Conservation (phyloP, 2,888 invertebrate genomes). For the Scaptomyza cyrtandrae region DNA sequence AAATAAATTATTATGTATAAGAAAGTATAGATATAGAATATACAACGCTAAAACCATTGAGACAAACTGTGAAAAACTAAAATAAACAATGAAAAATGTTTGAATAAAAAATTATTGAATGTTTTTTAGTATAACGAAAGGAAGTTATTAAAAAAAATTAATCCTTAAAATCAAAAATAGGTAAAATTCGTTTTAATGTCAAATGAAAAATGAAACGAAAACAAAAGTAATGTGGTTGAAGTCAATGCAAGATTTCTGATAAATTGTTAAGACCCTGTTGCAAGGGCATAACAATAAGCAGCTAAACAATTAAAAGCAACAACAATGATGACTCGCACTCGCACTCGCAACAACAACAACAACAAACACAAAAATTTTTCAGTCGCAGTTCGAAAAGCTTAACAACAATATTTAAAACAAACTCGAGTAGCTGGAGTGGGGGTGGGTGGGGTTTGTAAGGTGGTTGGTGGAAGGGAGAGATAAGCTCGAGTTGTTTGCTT, state of each 20-base stretch:
- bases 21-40: background rate
- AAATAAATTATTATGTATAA: background rate
- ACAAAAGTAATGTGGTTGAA: background rate
- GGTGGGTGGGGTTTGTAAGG: background rate
- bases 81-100: background rate
- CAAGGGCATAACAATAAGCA: conserved; percentile 30
- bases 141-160: no score
- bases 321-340: conserved; percentile 64
- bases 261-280: background rate
- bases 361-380: conserved; percentile 20
- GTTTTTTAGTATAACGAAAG: no score
- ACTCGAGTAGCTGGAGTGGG: background rate
- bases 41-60: no score
- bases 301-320: conserved; percentile 65
- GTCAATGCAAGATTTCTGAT: background rate
- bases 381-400: conserved; percentile 30
- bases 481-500: no score
- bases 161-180: no score
- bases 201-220: background rate
- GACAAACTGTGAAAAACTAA: no score
- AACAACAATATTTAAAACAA: conserved; percentile 6
- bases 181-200: no score
- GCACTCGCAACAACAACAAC: conserved; percentile 33
- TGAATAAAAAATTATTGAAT: no score
- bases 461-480: background rate